phyloP scores from a whole-genome alignment of 2,113 vertebrate species.

The Laterallus jamaicensis region DNA sequence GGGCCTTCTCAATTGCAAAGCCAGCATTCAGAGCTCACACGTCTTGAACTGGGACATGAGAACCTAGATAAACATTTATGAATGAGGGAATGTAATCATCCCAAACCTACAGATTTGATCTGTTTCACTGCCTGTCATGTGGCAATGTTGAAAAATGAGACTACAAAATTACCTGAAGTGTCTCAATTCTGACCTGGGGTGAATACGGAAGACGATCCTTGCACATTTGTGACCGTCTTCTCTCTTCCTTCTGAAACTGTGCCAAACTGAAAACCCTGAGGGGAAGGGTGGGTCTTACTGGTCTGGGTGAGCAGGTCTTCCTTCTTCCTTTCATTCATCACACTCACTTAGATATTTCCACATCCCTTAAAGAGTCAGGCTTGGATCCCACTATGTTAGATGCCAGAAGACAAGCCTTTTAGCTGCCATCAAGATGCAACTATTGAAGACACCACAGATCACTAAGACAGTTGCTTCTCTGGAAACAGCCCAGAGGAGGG shows the following conservation, averaged over 20 bases:
- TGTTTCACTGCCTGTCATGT: background rate
- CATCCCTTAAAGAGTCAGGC: background rate
- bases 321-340: background rate
- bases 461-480: background rate
- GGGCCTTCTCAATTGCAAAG: background rate
- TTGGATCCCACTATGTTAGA: background rate
- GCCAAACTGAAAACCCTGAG: background rate
- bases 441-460: background rate
- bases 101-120: background rate
- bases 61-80: background rate
- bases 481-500: too few relatives aligned
- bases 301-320: background rate
- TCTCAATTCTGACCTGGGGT: background rate
- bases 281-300: fast-evolving
- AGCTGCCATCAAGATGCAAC: background rate
- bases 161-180: background rate
- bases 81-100: background rate
- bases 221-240: background rate
- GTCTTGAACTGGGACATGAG: background rate
- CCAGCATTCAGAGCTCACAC: background rate
- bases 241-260: background rate
- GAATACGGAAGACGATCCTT: background rate
- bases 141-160: background rate
- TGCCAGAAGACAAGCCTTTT: background rate
- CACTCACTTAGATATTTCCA: fast-evolving